Evolutionary conservation across 2,888 invertebrate species (phyloP), one percentile per base, ranked within the genome.

Genomic region (Drosophila helvetica): DNA sequence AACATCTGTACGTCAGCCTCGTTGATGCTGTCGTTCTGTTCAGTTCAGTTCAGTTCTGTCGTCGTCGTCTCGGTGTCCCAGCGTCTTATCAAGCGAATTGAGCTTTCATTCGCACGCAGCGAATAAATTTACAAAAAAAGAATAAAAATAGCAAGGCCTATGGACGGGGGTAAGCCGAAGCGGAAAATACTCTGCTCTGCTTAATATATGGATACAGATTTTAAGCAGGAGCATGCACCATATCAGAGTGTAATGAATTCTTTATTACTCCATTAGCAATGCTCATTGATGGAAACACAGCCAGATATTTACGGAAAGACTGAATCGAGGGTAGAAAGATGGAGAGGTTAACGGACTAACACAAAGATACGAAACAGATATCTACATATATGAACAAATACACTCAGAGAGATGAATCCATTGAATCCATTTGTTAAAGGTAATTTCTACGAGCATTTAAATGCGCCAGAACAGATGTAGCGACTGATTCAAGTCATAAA

Each of bases 51-150:
- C n/a, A n/a, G n/a, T n/a, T n/a, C n/a, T n/a, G n/a, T 30, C 4
- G 4, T 15, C 38, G 38, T 38, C 38, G 38, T 38, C 38, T 38
- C 15, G 2, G 12, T 38, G 38, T 38, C 38, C 15, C 38, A 43
- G n/a, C 57, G 52, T 80, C 88, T 83, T 83, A 88, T 84, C 83
- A 84, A 80, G 68, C 75, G 70, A 80, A 78, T 83, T 78, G 86
- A 83, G 83, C 86, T 71, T 86, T 77, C 80, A 86, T 86, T 86
- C 88, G 74, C 83, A 88, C 88, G 86, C 86, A 83, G 74, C 80
- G 75, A 83, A 88, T 75, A 75, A 75, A 77, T 80, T 71, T 46
- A 60, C 54, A 58, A 46, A 62, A 67, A 30, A 52, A 52, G 42
- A 46, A 45, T 7, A 43, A 45, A 46, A 58, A 25, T 10, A n/a